Evolutionary conservation across 2,888 invertebrate species (phyloP), one percentile per base, ranked within the genome.

Genomic region (Dorcus parallelipipedus): DNA sequence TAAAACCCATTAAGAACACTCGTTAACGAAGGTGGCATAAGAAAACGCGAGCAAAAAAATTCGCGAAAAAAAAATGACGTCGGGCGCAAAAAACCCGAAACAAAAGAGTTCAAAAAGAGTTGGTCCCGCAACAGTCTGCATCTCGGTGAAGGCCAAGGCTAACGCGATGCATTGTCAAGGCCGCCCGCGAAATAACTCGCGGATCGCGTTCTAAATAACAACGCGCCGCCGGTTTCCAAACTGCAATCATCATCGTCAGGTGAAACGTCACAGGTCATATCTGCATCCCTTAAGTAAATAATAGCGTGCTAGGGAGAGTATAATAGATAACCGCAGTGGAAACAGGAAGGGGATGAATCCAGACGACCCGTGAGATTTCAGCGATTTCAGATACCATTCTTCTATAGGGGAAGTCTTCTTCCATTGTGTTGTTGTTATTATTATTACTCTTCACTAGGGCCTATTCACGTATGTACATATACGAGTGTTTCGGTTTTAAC

Each of bases 71-170:
- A 17, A 45, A 45, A 45, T 8, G 20, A 9, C 14, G 9, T 20
- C 45, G 45, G 45, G 14, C 20, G 9, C 20, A 45, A 45, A 23
- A 45, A 45, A 49, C 23, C 38, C 20, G 49, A 23, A 23, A 23
- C 20, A 23, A 17, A 17, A 17, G 7, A 8, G 3, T 9, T 8
- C 17, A 17, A 17, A 54, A 33, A 45, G 33, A 17, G 38, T 14
- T 39, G 38, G 49, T 49, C 52, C 41, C 39, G 48, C 40, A 48
- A 42, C 50, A 49, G 54, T 39, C 45, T 72, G 72, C 74, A 73
- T 72, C 71, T 70, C 72, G 73, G 71, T 73, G 73, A 75, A 75
- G 74, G 73, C 73, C 73, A 75, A 75, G 73, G 74, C 65, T 66
- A 69, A 63, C 67, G 57, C 65, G 69, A 69, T 73, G 73, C 73